Evolutionary conservation across 2,113 vertebrate species (phyloP), one percentile per base, ranked within the genome.

Genomic region (Brachypteracias leptosomus): DNA sequence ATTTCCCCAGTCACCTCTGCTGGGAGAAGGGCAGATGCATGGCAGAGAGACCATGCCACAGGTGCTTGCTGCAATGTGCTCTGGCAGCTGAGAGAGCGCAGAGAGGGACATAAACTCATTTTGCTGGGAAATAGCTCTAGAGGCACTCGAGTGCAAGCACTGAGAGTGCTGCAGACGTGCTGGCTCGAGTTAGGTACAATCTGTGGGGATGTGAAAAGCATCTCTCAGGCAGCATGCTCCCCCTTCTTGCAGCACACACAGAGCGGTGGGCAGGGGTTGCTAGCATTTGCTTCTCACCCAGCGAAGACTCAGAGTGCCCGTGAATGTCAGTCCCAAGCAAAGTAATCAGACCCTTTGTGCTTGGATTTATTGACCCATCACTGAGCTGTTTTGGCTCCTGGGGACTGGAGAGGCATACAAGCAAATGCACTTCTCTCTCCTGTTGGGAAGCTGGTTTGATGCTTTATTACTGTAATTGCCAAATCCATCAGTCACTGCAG

Each of bases 121-220:
- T 86, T 11, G 2, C 86, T 13, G 22, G 31, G n/a, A 90, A 77
- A 35, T 46, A 90, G 68, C 95, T 96, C 80, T 92, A 92, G 95
- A 95, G 96, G 96, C 96, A 96, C 87, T 86, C 40, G 54, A 89
- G 96, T 59, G 76, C 95, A 92, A 77, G 68, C 74, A 24, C 61
- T 94, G 57, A 33, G 78, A 85, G 19, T 28, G 3, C 92, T 89
- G 95, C 87, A 93, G 92, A 72, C 33, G 24, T 85, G 79, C 89
- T 61, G 63, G 47, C 63, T 92, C 5, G 5, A 52, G 67, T 83
- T 90, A 85, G 91, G 83, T 70, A 83, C 79, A 66, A 6, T 88
- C 52, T 83, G 61, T 82, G 49, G 72, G 59, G 52, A 91, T 68
- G 70, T 81, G 77, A 49, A 65, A 68, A 75, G 38, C 77, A 33